phyloP scores from a whole-genome alignment of 2,113 vertebrate genomes.

The Choloepus hoffmanni region DNA sequence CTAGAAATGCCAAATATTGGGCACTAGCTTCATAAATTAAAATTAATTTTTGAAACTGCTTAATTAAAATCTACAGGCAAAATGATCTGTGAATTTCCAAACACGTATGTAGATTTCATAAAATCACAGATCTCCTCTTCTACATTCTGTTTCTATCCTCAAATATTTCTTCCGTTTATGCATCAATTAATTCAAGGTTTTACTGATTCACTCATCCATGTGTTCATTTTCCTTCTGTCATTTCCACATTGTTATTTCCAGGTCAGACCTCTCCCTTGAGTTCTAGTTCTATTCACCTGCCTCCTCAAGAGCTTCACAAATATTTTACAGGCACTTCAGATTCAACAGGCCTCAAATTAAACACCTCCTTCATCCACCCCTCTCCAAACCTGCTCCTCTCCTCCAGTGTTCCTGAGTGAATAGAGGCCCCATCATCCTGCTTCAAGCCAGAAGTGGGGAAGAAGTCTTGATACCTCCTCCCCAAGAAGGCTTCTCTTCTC shows the following conservation, averaged over 20 bases:
- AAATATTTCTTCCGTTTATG: background rate
- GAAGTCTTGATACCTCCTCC: background rate
- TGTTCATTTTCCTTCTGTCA: background rate
- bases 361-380: background rate
- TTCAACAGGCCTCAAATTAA: background rate
- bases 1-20: constrained; percentile 29
- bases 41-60: constrained; percentile 19
- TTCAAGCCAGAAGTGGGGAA: background rate
- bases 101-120: background rate
- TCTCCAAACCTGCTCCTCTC: background rate
- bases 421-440: background rate
- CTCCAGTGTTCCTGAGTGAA: background rate
- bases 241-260: background rate
- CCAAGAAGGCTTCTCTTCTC: background rate
- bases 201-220: background rate
- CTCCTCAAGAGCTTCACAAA: background rate
- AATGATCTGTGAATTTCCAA: background rate
- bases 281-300: background rate
- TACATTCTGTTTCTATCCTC: background rate
- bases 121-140: background rate
- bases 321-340: background rate
- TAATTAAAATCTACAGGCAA: background rate
- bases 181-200: background rate
- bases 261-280: background rate
- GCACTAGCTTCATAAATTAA: background rate